Evolutionary conservation across 92 coral and sea anemone species (phyloP), one percentile per base, ranked within the genome.

Genomic region (Porites cylindrica): DNA sequence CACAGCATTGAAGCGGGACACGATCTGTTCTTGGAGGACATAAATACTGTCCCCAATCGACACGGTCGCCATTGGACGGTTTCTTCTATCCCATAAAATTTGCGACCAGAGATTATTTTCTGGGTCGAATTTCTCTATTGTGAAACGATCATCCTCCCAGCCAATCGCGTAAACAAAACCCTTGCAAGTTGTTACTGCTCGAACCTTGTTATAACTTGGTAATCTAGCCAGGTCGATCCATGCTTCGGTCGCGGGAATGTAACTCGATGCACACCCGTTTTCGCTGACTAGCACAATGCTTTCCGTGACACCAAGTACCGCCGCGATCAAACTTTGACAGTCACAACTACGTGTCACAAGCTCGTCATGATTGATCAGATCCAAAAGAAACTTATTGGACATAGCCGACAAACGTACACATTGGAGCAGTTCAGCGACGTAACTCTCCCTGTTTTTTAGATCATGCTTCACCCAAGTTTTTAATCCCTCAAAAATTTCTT

Each of bases 281-380:
- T 73, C 65, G 65, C 87, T 83, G 11, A 83, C 63, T 73, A 83
- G 17, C 73, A 83, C 73, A 51, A 83, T 24, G 51, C 87, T 63
- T 19, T 83, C 87, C 73, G 87, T 74, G 87, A 83, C 81, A 73
- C 87, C 87, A 17, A 80, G 87, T 13, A 80, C 73, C 63, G 29
- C 65, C 26, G 81, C 74, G 63, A 63, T 80, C 81, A 47, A 14
- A 75, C 53, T 75, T 83, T 74, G 79, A 47, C 72, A 50, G 18
- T 73, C 72, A 61, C 50, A 64, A 83, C 65, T 75, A 3, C 51
- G 87, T 64, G 87, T 58, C 65, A 83, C 87, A 70, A 72, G 51
- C 70, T 52, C 80, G 79, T 83, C 87, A 75, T 80, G 64, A 21
- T 83, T 18, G n/a, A 83, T 51, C 51, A 75, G 50, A 10, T 83